phyloP scores from a whole-genome alignment of 2,113 vertebrate genomes.

The Mastomys natalensis region DNA sequence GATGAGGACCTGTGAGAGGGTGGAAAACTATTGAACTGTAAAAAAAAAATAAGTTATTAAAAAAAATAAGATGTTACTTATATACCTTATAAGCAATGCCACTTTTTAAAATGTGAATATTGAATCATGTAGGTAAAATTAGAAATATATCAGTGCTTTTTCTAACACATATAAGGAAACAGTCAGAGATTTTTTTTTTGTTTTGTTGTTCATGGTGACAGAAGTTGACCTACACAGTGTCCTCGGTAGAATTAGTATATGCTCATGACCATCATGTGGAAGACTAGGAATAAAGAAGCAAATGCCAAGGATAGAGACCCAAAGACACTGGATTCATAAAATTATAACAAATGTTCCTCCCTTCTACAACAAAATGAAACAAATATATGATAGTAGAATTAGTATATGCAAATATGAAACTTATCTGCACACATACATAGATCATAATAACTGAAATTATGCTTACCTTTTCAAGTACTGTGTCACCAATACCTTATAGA shows the following conservation, averaged over 20 bases:
- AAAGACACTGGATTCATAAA: neutral
- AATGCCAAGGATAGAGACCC: neutral
- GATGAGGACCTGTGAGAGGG: no score
- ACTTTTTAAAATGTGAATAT: conserved; percentile 44
- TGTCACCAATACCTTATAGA: conserved; percentile 18
- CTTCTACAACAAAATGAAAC: conserved; percentile 21
- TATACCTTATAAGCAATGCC: neutral
- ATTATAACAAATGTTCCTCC: neutral
- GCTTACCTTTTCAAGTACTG: neutral
- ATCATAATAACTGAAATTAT: neutral
- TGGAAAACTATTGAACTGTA: no score
- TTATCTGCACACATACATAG: neutral
- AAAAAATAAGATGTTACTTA: neutral
- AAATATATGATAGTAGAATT: neutral
- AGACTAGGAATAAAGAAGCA: neutral
- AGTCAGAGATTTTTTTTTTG: neutral
- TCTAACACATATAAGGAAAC: conserved; percentile 10
- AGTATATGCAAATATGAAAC: neutral
- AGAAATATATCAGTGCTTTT: neutral
- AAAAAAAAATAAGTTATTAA: no score
- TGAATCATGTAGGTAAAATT: conserved; percentile 1
- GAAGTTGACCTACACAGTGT: neutral
- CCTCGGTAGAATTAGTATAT: neutral
- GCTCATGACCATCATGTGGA: neutral
- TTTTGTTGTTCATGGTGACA: neutral